phyloP scores from a whole-genome alignment of 2,888 invertebrate genomes.

The Malacosoma neustria region DNA sequence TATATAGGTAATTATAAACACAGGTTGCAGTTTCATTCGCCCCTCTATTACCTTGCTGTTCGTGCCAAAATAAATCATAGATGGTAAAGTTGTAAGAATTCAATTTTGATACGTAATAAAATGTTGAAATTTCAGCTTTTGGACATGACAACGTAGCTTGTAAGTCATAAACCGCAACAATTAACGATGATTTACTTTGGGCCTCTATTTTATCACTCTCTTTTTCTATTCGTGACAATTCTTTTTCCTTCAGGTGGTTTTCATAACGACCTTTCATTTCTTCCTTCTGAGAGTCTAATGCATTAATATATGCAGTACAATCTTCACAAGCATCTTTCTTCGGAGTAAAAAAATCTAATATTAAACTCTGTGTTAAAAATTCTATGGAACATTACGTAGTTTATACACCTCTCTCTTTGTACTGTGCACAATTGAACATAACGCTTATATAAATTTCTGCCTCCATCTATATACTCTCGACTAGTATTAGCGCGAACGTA shows the following conservation, averaged over 20 bases:
- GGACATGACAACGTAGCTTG: no score
- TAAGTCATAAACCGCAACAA: no score
- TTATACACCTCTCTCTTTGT: constrained; percentile 5
- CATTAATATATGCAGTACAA: constrained; percentile 6
- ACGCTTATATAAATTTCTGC: constrained; percentile 10
- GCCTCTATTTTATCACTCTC: no score
- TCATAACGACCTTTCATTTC: no score
- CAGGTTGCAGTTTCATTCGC: constrained; percentile 5
- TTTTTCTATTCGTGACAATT: no score
- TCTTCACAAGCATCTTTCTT: constrained; percentile 6
- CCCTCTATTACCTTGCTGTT: constrained; percentile 4
- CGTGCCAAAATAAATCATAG: constrained; percentile 6
- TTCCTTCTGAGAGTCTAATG: no score
- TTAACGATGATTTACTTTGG: no score
- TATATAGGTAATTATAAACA: no score
- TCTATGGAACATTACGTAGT: constrained; percentile 9
- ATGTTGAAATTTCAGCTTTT: constrained; percentile 6
- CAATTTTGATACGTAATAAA: constrained; percentile 9
- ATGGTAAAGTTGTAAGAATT: constrained; percentile 8
- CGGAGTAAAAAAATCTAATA: constrained; percentile 7
- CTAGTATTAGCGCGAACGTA: constrained; percentile 10
- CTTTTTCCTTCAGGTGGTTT: no score
- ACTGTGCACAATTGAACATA: constrained; percentile 7
- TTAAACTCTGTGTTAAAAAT: constrained; percentile 11
- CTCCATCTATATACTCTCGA: constrained; percentile 11